phyloP scores from a whole-genome alignment of 2,888 invertebrate species.

The Ophion slaviceki region DNA sequence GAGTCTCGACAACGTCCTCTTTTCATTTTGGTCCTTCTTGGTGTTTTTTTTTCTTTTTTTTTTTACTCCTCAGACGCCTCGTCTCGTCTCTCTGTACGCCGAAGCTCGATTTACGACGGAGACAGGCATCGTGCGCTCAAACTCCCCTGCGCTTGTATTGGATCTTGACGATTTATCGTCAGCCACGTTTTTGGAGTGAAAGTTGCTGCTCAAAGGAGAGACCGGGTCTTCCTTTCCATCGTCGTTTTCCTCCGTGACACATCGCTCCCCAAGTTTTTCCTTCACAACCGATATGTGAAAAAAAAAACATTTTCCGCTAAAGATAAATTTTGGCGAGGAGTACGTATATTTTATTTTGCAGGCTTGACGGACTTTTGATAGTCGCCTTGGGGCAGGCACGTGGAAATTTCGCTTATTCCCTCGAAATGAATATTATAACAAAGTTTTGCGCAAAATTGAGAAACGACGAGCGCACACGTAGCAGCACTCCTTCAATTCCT shows the following conservation, averaged over 20 bases:
- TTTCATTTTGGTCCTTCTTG: conserved; percentile 19
- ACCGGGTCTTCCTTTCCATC: conserved; percentile 30
- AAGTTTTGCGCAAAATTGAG: conserved; percentile 24
- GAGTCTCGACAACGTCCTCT: conserved; percentile 37
- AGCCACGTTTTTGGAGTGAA: conserved; percentile 72
- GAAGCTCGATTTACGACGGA: conserved; percentile 65
- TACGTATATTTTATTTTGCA: conserved; percentile 2
- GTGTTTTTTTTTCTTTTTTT: conserved; percentile 2
- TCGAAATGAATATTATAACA: conserved; percentile 41
- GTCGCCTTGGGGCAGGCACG: not conserved
- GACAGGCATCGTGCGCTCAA: conserved; percentile 51
- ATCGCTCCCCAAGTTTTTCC: not conserved
- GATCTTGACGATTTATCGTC: conserved; percentile 66
- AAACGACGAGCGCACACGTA: conserved; percentile 3
- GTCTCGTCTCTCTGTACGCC: conserved; percentile 29
- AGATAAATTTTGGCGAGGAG: too few relatives aligned
- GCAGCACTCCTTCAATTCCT: conserved; percentile 9
- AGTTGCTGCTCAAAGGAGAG: conserved; percentile 52
- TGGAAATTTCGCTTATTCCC: not conserved
- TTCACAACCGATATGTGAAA: not conserved
- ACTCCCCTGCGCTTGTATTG: conserved; percentile 31
- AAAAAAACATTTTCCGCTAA: too few relatives aligned
- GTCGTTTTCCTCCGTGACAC: conserved; percentile 44
- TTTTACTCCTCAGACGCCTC: conserved; percentile 13
- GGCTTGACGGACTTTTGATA: conserved; percentile 9